Evolutionary conservation across 2,797 vertebrate species (phyloP).

Genomic region (Lophius americanus): DNA sequence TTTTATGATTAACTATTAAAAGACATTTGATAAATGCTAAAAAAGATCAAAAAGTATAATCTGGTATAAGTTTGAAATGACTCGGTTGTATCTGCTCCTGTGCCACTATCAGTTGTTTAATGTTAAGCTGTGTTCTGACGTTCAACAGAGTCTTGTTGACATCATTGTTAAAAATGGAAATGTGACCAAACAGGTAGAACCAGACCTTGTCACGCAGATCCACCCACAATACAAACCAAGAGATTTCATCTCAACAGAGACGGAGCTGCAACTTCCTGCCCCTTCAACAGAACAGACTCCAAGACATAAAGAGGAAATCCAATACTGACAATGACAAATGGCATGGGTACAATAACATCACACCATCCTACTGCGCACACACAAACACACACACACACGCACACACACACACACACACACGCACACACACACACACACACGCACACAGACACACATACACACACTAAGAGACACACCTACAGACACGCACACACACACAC

Average conservation of each 20-base stretch:
- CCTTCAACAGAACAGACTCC: conserved; percentile 14
- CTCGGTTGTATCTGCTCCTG: conserved; percentile 16
- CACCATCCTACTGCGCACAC: not conserved
- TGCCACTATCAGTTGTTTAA: conserved; percentile 9
- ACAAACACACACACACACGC: not conserved
- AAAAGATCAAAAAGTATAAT: not conserved
- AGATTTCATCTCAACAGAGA: conserved; percentile 22
- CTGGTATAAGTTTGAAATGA: not conserved
- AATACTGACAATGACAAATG: conserved; percentile 27
- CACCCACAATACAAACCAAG: conserved; percentile 55
- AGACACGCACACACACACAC: not conserved
- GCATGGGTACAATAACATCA: not conserved
- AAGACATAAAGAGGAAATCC: conserved; percentile 24
- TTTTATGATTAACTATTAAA: not conserved
- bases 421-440: not conserved
- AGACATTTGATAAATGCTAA: not conserved
- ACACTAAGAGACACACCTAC: too few relatives aligned
- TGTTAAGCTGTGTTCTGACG: not conserved
- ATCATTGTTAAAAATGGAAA: conserved; percentile 51
- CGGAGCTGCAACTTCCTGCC: not conserved
- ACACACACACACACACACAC: not conserved
- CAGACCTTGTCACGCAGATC: conserved; percentile 29
- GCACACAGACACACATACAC: too few relatives aligned
- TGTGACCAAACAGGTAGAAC: conserved; percentile 66
- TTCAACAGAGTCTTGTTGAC: conserved; percentile 12